Percentiles rank a stretch among this genome's conserved stretches.
phyloP scores from a whole-genome alignment of 2,113 vertebrate species.

The Seriola quinqueradiata region DNA sequence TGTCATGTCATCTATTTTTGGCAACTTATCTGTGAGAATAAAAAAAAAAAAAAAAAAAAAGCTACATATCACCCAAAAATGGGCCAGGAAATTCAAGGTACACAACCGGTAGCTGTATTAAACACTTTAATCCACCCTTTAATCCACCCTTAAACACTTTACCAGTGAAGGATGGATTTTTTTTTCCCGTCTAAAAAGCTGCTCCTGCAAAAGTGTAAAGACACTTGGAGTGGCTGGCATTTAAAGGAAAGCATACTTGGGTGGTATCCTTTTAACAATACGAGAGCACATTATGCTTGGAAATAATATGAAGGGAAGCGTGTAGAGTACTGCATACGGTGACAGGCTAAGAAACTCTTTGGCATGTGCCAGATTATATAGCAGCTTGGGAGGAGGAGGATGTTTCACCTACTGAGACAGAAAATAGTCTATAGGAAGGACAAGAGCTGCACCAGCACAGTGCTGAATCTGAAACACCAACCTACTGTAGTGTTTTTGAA shows the following conservation, averaged over 20 bases:
- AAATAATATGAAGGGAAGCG: conserved; percentile 9
- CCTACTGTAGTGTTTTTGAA: neutral
- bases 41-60: neutral
- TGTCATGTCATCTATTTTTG: conserved; percentile 32
- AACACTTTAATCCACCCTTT: conserved; percentile 46
- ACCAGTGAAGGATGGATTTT: conserved; percentile 28
- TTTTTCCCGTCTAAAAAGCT: conserved; percentile 25
- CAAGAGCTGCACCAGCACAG: neutral
- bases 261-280: conserved; percentile 10
- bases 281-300: neutral
- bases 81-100: conserved; percentile 35
- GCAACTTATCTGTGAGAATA: neutral
- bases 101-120: conserved; percentile 23
- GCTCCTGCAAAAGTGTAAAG: conserved; percentile 20
- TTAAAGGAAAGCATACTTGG: conserved; percentile 4
- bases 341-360: conserved; percentile 16
- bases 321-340: neutral
- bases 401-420: conserved; percentile 7
- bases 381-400: conserved; percentile 8
- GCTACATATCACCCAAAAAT: conserved; percentile 21
- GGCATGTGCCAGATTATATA: conserved; percentile 21
- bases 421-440: neutral
- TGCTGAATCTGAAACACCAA: neutral
- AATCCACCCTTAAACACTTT: conserved; percentile 45
- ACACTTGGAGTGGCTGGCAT: conserved; percentile 1